Evolutionary conservation across 2,113 vertebrate species (phyloP).

Genomic region (Sphyrna mokarran): DNA sequence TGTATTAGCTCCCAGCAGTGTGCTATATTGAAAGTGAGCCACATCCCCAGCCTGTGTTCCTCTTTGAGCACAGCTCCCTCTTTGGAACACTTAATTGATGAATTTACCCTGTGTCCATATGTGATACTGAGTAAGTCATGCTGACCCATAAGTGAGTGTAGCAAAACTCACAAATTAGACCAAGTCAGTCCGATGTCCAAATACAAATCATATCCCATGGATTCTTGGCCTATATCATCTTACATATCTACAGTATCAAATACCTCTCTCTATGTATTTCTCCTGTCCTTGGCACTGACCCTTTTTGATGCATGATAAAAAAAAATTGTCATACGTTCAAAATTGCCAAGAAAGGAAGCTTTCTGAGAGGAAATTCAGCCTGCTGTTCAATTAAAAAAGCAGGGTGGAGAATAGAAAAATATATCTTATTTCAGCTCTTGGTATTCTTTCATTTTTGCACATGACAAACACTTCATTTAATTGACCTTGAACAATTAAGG

Average conservation of each 20-base stretch:
- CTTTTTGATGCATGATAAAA: background rate
- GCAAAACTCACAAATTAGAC: background rate
- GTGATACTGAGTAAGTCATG: background rate
- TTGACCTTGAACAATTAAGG: background rate
- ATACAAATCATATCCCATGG: background rate
- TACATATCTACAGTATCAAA: too few relatives aligned
- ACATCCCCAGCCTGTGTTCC: background rate
- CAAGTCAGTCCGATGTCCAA: background rate
- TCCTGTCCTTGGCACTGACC: background rate
- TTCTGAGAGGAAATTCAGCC: background rate
- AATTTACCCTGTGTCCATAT: background rate
- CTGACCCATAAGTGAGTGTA: too few relatives aligned
- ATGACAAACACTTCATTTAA: background rate
- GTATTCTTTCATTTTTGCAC: background rate
- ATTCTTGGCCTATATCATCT: background rate
- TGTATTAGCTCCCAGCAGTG: background rate
- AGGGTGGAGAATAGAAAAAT: background rate
- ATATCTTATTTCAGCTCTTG: background rate
- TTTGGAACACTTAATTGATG: background rate
- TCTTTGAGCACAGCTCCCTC: background rate
- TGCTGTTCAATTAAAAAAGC: background rate
- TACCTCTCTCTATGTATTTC: too few relatives aligned
- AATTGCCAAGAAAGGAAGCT: background rate
- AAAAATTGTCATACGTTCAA: background rate
- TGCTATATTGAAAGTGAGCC: background rate